Evolutionary conservation across 2,113 vertebrate species (phyloP).

Genomic region (Ameiurus melas): DNA sequence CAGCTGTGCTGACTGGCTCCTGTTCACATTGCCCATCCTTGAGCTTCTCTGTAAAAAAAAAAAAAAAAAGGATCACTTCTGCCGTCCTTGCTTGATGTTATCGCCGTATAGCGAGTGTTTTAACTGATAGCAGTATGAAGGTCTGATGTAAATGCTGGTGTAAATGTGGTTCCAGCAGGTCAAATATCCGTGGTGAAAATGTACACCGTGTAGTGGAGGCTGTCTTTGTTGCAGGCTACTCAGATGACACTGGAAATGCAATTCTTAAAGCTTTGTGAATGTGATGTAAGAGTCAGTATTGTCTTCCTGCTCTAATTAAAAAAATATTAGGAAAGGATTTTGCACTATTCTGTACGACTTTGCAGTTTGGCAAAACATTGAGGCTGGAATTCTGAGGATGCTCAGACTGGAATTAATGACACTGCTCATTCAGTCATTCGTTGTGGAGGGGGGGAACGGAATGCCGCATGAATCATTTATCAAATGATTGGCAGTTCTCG

Average conservation of each 20-base stretch:
- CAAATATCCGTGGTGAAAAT: conserved; percentile 37
- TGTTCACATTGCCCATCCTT: conserved; percentile 28
- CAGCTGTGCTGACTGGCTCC: conserved; percentile 5
- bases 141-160: neutral
- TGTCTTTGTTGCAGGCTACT: neutral
- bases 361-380: neutral
- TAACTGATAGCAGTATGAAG: conserved; percentile 7
- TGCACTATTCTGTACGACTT: too few species aligned
- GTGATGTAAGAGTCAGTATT: neutral
- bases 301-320: neutral
- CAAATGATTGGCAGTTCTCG: neutral
- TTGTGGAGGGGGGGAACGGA: neutral
- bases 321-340: neutral
- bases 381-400: neutral
- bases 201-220: neutral
- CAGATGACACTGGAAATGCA: neutral
- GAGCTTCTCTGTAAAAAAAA: neutral
- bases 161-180: conserved; percentile 22
- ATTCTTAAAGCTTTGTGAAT: neutral
- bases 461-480: neutral
- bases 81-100: conserved; percentile 1
- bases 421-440: neutral
- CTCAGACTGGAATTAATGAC: neutral
- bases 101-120: neutral
- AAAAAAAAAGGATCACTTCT: neutral